Evolutionary conservation across 2,888 invertebrate species (phyloP), one percentile per base, ranked within the genome.

Genomic region (Andrena trimmerana): DNA sequence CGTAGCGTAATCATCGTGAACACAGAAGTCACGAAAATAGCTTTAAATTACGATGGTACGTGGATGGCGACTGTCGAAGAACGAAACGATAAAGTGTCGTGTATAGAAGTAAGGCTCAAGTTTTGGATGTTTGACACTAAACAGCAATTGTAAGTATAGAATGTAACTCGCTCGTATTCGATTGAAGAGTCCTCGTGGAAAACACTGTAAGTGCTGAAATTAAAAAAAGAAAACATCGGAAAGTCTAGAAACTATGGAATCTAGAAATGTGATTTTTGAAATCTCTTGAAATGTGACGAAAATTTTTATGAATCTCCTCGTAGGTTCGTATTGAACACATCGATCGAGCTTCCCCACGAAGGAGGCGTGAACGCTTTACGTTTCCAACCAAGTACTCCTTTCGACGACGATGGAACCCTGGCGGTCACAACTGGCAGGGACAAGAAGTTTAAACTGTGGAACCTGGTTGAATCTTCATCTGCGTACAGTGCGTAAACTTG

Each of bases 21-120:
- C 89, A 95, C 96, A 2, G 95, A 96, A 89, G 96, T 98, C 0
- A 96, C 95, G 4, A 95, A 95, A 86, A 95, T 96, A n/a, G 96
- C 96, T 0, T 95, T 97, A 76, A 96, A 96, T 92, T 94, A 95
- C 70, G 95, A 95, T 91, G 96, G 97, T 0, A 90, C 93, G 7
- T 98, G 98, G 97, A 95, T 98, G 94, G 97, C 96, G 7, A 97
- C 97, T 0, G 95, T 96, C 5, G 96, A 97, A 91, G 94, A 95
- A 77, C 94, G 96, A 79, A 95, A 96, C 89, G 96, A 97, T 92
- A 93, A 94, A 33, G 92, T 95, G 60, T 95, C 95, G 79, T 94
- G 94, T 67, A 94, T 95, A 5, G 97, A 97, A 93, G 94, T 96
- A 4, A 94, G 96, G 73, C 94, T 98, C 0, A 98, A 97, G 91